Evolutionary conservation across 2,113 vertebrate genomes (phyloP).

Genomic region (Phainopepla nitens): DNA sequence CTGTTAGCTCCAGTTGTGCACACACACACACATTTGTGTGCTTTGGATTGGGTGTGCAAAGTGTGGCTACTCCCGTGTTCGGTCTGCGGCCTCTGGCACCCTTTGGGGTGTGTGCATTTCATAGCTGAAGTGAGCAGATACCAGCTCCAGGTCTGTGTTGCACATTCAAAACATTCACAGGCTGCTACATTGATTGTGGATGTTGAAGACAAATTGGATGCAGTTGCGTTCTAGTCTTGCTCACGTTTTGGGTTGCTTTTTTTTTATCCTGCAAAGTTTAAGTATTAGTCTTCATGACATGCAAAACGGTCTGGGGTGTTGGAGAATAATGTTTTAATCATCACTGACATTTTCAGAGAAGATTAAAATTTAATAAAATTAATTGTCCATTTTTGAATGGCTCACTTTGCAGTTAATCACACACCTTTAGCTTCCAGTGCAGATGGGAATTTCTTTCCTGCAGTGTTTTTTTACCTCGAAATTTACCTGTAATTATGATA

Average conservation of each 20-base stretch:
- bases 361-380: slow-evolving; percentile 73
- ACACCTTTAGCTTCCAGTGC: slow-evolving; percentile 29
- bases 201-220: neutral
- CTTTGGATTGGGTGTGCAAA: rapidly evolving
- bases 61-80: rapidly evolving
- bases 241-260: neutral
- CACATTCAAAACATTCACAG: rapidly evolving
- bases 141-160: neutral
- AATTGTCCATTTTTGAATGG: slow-evolving; percentile 67
- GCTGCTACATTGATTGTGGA: neutral
- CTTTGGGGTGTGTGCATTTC: neutral
- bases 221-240: neutral
- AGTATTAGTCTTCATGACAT: slow-evolving; percentile 53
- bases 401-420: slow-evolving; percentile 66
- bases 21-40: rapidly evolving
- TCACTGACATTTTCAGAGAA: slow-evolving; percentile 67
- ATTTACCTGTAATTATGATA: slow-evolving; percentile 1
- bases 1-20: rapidly evolving
- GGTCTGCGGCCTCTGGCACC: neutral
- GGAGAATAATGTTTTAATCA: slow-evolving; percentile 73
- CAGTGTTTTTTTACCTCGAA: neutral
- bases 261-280: slow-evolving; percentile 40
- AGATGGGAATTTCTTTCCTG: neutral
- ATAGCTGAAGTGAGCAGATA: neutral
- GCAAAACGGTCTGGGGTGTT: slow-evolving; percentile 47